A percentile compares a stretch with the other conserved stretches of the same genome.
These are phyloP conservation scores for Silurus aristotelis DNA, from an alignment of 2,797 vertebrate genomes.

Conservation along the genomic window DNA sequence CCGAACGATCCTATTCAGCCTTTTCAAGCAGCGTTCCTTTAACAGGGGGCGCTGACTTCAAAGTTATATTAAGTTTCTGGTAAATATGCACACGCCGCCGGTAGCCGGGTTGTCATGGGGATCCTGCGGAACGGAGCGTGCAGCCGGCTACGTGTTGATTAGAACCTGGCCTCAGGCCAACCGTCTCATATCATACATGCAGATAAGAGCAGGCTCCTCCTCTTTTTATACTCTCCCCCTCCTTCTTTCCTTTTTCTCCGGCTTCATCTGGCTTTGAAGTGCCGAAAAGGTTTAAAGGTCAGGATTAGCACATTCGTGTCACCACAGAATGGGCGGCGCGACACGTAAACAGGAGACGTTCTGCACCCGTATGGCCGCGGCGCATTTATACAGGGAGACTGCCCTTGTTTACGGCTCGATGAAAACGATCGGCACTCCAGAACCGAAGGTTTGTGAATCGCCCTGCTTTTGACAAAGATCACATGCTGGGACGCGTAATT, in stretches of 20 bases:
- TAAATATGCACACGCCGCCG: conserved; percentile 51
- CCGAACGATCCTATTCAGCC: conserved; percentile 44
- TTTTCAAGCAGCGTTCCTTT: conserved; percentile 45
- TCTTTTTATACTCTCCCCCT: conserved; percentile 32
- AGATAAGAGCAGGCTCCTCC: conserved; percentile 51
- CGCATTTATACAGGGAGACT: not conserved
- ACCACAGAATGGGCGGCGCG: conserved; percentile 17
- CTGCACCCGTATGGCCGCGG: not conserved
- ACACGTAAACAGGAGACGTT: not conserved
- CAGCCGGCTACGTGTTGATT: conserved; percentile 50
- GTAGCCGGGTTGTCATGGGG: conserved; percentile 59
- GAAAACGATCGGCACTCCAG: conserved; percentile 44
- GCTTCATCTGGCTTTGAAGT: conserved; percentile 44
- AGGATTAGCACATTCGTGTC: conserved; percentile 28
- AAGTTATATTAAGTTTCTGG: conserved; percentile 59
- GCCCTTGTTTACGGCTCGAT: conserved; percentile 35
- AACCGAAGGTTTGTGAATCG: conserved; percentile 41
- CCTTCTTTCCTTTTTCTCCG: conserved; percentile 6
- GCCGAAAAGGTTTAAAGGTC: conserved; percentile 52
- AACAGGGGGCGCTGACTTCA: conserved; percentile 45
- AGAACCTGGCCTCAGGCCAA: conserved; percentile 51
- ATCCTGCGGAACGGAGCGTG: conserved; percentile 41
- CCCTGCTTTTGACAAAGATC: conserved; percentile 51
- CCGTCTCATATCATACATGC: conserved; percentile 45
- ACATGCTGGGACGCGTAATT: conserved; percentile 53